phyloP scores from a whole-genome alignment of 1,140 invertebrate genomes.

The Linepithema humile region DNA sequence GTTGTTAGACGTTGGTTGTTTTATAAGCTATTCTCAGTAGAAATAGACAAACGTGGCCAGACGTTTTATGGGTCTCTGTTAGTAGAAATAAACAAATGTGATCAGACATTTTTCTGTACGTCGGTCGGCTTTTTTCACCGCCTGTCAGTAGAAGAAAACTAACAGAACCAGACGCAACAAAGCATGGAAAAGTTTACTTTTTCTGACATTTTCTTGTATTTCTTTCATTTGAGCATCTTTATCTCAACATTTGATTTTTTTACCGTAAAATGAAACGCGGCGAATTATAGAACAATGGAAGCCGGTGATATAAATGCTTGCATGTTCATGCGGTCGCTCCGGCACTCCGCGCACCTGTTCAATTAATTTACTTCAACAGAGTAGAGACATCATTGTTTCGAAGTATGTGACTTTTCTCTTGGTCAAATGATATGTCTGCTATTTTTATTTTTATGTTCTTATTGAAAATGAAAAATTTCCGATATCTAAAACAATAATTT shows the following conservation, averaged over 20 bases:
- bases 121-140: not conserved
- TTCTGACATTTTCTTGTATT: not conserved
- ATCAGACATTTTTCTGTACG: not conserved
- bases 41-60: too few species aligned
- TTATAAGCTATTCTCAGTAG: too few species aligned
- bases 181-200: not conserved
- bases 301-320: conserved; percentile 29
- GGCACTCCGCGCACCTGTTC: not conserved
- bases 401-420: not conserved
- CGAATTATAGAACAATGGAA: not conserved
- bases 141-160: not conserved
- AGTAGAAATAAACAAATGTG: not conserved
- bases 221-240: not conserved
- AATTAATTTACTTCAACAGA: not conserved
- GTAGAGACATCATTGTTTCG: not conserved
- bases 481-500: not conserved
- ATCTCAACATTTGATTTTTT: not conserved
- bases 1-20: too few species aligned
- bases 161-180: not conserved
- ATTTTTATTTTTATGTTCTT: not conserved
- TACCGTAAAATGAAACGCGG: not conserved
- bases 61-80: not conserved
- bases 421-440: not conserved
- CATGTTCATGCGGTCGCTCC: conserved; percentile 1
- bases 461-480: not conserved